Base-by-base conservation (phyloP, 2,797 vertebrate species). In the Sebastes matsubarae region DNA sequence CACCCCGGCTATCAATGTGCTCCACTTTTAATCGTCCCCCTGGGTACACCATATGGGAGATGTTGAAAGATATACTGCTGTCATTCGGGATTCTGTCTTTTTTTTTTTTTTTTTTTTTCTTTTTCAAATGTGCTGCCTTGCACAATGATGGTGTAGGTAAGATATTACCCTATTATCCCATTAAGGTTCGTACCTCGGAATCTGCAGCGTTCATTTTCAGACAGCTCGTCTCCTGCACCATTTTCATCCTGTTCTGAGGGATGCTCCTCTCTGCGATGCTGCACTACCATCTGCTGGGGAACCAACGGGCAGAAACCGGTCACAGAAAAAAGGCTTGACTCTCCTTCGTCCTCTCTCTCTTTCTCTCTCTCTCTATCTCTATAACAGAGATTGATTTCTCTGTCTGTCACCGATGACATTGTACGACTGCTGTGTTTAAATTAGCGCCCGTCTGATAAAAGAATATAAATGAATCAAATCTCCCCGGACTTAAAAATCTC, bases 281-380 rank as follows among this genome's bases (percentile, higher is more conserved):
- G 85, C 90, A 94, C 90, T 80, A 91, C 94, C 94, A 92, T 93
- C 94, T 95, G 90, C 92, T 92, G 94, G 94, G 77, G 60, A 85
- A 82, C 60, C 46, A 59, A 57, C 46, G 58, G 75, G 63, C 85
- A 72, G 68, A 87, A 87, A 64, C 63, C 65, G 16, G 57, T 54
- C 74, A n/a, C 75, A 68, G 70, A 55, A 88, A 80, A 80, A 80
- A 80, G 4, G 32, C 69, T 79, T 11, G 7, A 59, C 77, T 83
- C 68, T 79, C 68, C 74, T 61, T 72, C 67, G 16, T 67, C 27
- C 83, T 38, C 52, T 30, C 68, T 57, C 42, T 46, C 60, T 32
- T 29, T 55, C 74, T 58, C 64, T 68, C 13, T 34, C 76, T 66
- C 55, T 27, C 67, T 38, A 38, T 77, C 68, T 54, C 75, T 77